A percentile compares a stretch with the other conserved stretches of the same genome.
These are phyloP conservation scores for Gortyna flavago DNA, from an alignment of 2,888 invertebrate genomes.

Conservation along the genomic window DNA sequence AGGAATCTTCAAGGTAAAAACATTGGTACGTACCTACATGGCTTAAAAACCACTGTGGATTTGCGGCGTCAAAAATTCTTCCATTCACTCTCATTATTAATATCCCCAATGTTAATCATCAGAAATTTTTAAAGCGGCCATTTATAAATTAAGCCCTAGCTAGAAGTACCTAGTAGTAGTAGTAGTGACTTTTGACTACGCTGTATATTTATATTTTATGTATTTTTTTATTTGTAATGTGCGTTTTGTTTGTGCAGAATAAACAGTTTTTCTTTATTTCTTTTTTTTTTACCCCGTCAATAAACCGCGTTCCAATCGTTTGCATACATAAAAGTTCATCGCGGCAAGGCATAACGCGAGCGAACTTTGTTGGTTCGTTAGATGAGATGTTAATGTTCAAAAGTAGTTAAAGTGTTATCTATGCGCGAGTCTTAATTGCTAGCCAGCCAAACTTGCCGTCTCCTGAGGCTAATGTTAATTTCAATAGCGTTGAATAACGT, in stretches of 20 bases:
- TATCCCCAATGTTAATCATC: background rate
- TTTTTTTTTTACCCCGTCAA: no score
- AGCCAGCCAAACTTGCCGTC: slow-evolving; percentile 61
- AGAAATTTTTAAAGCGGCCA: background rate
- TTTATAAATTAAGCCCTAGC: background rate
- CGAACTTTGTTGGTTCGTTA: slow-evolving; percentile 63
- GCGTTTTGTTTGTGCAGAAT: no score
- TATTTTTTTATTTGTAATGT: no score
- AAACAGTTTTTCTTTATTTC: no score
- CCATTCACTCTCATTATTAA: no score
- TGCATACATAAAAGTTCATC: slow-evolving; percentile 27
- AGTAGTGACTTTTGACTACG: no score
- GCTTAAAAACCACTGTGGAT: background rate
- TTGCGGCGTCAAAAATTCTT: background rate
- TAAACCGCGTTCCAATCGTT: slow-evolving; percentile 2
- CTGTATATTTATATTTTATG: no score
- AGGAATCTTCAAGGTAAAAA: slow-evolving; percentile 7
- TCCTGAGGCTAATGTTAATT: slow-evolving; percentile 64
- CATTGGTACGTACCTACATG: no score
- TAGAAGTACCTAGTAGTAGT: no score
- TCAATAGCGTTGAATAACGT: slow-evolving; percentile 58
- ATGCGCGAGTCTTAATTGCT: slow-evolving; percentile 59
- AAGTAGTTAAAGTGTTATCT: slow-evolving; percentile 75
- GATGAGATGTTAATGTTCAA: slow-evolving; percentile 73
- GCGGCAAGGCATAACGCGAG: slow-evolving; percentile 13